These are phyloP conservation scores for Liposcelis brunnea DNA, from an alignment of 2,888 invertebrate genomes.

Conservation along the genomic window DNA sequence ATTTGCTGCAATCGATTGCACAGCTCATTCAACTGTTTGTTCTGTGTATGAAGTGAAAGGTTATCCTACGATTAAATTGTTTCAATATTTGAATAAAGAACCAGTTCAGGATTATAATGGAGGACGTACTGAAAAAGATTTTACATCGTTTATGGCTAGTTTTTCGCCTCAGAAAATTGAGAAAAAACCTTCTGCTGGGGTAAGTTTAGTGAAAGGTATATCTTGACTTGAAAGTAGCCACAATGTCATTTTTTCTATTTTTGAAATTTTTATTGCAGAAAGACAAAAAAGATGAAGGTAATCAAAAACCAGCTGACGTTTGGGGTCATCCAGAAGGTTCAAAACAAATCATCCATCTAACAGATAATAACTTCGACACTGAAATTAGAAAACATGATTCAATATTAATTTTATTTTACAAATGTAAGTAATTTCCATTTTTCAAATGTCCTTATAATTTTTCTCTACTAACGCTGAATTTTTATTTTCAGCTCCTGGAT, in stretches of 20 bases:
- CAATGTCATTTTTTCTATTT: too few species aligned
- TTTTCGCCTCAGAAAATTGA: slow-evolving; percentile 10
- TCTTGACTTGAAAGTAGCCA: too few species aligned
- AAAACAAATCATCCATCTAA: slow-evolving; percentile 32
- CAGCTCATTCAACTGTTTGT: slow-evolving; percentile 44
- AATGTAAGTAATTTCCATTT: too few species aligned
- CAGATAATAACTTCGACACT: slow-evolving; percentile 39
- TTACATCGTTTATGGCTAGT: neutral
- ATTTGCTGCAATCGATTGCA: slow-evolving; percentile 74
- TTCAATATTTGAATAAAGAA: slow-evolving; percentile 59
- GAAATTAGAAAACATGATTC: too few species aligned
- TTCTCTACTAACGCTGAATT: too few species aligned
- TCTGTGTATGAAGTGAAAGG: slow-evolving; percentile 53
- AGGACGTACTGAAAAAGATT: slow-evolving; percentile 43
- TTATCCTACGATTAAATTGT: slow-evolving; percentile 76
- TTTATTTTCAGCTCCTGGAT: too few species aligned
- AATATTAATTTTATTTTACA: too few species aligned
- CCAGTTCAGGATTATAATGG: slow-evolving; percentile 46
- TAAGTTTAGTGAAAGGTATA: too few species aligned
- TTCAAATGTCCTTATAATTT: too few species aligned
- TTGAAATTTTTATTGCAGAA: too few species aligned
- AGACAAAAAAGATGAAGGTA: too few species aligned
- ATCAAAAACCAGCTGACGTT: too few species aligned
- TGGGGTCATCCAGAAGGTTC: slow-evolving; percentile 30
- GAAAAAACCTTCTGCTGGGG: neutral